Conservation (phyloP, 1,140 invertebrate genomes). For the Achroia grisella region DNA sequence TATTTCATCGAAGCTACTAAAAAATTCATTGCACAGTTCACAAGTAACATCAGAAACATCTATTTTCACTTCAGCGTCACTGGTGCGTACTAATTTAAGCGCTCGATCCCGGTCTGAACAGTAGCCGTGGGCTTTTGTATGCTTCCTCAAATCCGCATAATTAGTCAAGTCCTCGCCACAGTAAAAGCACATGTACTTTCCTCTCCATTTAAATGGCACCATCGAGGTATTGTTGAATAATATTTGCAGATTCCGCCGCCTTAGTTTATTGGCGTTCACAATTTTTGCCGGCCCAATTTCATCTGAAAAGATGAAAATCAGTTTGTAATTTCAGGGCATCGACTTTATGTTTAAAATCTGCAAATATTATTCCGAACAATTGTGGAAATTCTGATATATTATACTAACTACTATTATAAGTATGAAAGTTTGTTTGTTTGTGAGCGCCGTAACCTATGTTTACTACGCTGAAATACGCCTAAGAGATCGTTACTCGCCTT, state of each 20-base stretch:
- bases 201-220: slow-evolving; percentile 46
- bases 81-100: slow-evolving; percentile 20
- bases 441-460: too few species aligned
- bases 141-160: slow-evolving; percentile 26
- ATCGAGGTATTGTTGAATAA: slow-evolving; percentile 47
- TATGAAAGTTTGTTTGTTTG: too few species aligned
- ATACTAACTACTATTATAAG: too few species aligned
- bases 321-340: slow-evolving; percentile 1
- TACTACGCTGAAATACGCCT: too few species aligned
- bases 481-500: too few species aligned
- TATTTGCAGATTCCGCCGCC: slow-evolving; percentile 34
- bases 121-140: slow-evolving; percentile 34
- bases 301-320: slow-evolving; percentile 19
- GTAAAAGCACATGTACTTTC: slow-evolving; percentile 40
- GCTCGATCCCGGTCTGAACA: slow-evolving; percentile 22
- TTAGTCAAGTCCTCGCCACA: slow-evolving; percentile 25
- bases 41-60: slow-evolving; percentile 42
- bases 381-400: not conserved
- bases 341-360: not conserved
- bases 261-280: slow-evolving; percentile 9
- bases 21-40: slow-evolving; percentile 30
- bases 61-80: slow-evolving; percentile 37
- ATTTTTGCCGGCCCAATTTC: slow-evolving; percentile 11
- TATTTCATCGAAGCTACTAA: slow-evolving; percentile 25
- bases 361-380: slow-evolving; percentile 1